These are phyloP conservation scores for Rosalia funebris DNA, from an alignment of 2,888 invertebrate genomes.

Conservation along the genomic window DNA sequence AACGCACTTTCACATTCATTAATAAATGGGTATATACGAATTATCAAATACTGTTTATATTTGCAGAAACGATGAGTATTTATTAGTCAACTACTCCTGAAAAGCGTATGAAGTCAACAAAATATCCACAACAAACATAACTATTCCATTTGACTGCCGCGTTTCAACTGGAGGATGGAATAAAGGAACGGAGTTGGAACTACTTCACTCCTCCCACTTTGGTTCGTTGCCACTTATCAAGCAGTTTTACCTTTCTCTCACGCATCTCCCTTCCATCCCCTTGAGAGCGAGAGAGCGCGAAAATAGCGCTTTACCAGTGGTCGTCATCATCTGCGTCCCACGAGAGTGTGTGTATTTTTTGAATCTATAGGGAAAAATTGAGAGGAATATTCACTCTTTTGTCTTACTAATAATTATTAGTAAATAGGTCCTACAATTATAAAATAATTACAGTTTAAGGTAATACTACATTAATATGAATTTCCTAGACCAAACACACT, in stretches of 20 bases:
- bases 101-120: not conserved
- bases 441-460: too few relatives aligned
- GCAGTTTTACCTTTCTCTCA: conserved; percentile 54
- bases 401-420: not conserved
- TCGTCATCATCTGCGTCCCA: conserved; percentile 57
- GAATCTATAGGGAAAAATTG: conserved; percentile 18
- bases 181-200: conserved; percentile 55
- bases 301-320: conserved; percentile 48
- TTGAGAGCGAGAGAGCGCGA: conserved; percentile 56
- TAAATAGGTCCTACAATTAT: too few relatives aligned
- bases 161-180: conserved; percentile 55
- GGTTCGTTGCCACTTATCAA: conserved; percentile 59
- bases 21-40: too few relatives aligned
- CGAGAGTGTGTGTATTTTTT: conserved; percentile 44
- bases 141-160: conserved; percentile 45
- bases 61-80: too few relatives aligned
- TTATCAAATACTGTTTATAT: too few relatives aligned
- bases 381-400: conserved; percentile 5
- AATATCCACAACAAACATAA: conserved; percentile 15
- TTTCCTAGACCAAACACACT: too few relatives aligned
- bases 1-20: too few relatives aligned
- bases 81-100: too few relatives aligned
- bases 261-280: conserved; percentile 49
- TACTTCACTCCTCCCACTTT: conserved; percentile 61
- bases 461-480: too few relatives aligned